A percentile compares a stretch with the other conserved stretches of the same genome.
Conservation (phyloP, 2,113 vertebrate genomes). For the Calonectris borealis region DNA sequence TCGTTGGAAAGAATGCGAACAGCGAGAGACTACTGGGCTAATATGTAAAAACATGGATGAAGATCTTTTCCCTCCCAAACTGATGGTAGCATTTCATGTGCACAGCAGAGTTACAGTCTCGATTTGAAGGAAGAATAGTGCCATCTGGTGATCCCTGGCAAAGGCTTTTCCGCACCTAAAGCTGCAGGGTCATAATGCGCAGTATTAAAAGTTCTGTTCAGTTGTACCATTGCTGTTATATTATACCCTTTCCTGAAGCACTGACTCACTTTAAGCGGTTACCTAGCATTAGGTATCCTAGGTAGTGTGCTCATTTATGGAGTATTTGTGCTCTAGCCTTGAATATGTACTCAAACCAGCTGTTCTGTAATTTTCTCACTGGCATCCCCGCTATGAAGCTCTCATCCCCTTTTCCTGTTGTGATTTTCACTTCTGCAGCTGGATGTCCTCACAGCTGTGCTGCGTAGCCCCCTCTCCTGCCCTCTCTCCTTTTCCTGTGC, state of each 20-base stretch:
- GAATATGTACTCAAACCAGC: background rate
- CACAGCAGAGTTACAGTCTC: background rate
- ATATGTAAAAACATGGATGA: background rate
- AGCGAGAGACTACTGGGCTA: background rate
- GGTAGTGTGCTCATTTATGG: background rate
- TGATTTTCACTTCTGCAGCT: background rate
- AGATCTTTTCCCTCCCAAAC: background rate
- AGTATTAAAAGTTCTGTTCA: background rate
- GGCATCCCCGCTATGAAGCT: background rate
- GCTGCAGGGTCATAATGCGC: accelerated
- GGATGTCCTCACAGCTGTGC: background rate
- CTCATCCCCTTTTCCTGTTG: background rate
- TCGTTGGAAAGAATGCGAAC: background rate
- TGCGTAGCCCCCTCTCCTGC: background rate
- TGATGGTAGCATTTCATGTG: background rate
- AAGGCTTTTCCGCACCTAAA: background rate
- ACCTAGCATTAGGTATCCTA: background rate
- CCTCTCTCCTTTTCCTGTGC: background rate
- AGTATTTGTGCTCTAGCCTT: background rate
- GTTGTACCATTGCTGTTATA: accelerated
- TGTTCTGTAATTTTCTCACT: background rate
- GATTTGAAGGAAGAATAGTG: slow-evolving; percentile 58
- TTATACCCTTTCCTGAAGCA: background rate
- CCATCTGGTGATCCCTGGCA: slow-evolving; percentile 65
- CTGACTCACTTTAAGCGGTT: background rate